Evolutionary conservation across 1,140 invertebrate species (phyloP).

Genomic region (Steinernema khuongi): DNA sequence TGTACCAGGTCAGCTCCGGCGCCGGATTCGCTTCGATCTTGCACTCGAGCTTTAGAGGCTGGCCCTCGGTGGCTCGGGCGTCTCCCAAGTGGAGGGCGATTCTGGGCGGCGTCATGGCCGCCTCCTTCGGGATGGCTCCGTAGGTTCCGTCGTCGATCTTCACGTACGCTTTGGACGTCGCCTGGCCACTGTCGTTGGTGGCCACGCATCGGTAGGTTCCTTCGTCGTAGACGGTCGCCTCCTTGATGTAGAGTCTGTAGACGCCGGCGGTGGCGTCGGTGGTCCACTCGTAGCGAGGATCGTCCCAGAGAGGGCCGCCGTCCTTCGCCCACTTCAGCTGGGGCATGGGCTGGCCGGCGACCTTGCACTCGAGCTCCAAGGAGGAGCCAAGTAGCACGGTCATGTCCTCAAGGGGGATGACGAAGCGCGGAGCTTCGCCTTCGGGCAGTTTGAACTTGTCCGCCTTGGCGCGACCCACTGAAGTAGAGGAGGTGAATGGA

Average conservation of each 20-base stretch:
- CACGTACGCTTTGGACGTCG: slow-evolving; percentile 70
- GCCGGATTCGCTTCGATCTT: slow-evolving; percentile 49
- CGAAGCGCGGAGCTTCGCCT: slow-evolving; percentile 64
- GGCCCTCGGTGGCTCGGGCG: slow-evolving; percentile 53
- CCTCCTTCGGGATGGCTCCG: slow-evolving; percentile 19
- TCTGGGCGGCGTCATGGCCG: slow-evolving; percentile 26
- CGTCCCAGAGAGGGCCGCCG: slow-evolving; percentile 51
- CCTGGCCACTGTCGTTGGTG: slow-evolving; percentile 79
- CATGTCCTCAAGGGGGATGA: slow-evolving; percentile 67
- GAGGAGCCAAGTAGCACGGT: slow-evolving; percentile 71
- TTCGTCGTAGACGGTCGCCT: slow-evolving; percentile 78
- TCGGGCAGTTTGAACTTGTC: slow-evolving; percentile 48
- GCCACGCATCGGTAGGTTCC: slow-evolving; percentile 84
- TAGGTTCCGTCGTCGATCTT: slow-evolving; percentile 35
- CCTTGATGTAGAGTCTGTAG: slow-evolving; percentile 76
- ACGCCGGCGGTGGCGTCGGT: slow-evolving; percentile 42
- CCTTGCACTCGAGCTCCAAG: slow-evolving; percentile 70
- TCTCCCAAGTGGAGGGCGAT: slow-evolving; percentile 50
- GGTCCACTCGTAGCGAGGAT: slow-evolving; percentile 53
- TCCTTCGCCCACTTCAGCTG: slow-evolving; percentile 67
- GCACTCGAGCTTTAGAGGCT: slow-evolving; percentile 55
- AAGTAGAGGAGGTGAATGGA: slow-evolving; percentile 23
- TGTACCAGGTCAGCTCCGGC: slow-evolving; percentile 55
- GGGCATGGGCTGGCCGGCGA: slow-evolving; percentile 75
- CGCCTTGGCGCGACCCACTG: slow-evolving; percentile 44